Evolutionary conservation across 2,797 vertebrate species (phyloP).

Genomic region (Sphenodon punctatus): DNA sequence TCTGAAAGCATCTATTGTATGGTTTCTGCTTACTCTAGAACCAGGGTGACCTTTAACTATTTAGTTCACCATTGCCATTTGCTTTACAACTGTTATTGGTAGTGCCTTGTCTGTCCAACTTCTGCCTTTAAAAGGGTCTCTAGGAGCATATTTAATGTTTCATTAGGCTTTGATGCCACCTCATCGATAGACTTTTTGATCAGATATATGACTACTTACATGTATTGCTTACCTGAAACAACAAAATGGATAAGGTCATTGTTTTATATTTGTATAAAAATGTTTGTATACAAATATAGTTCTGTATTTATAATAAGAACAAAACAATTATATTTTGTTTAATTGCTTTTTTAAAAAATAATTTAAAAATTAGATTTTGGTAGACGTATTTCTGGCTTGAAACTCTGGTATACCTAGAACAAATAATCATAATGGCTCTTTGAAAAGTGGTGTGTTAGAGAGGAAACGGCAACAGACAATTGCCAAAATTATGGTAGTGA

Average conservation of each 20-base stretch:
- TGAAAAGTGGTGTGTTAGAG: background rate
- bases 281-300: background rate
- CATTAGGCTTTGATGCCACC: background rate
- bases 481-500: background rate
- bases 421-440: background rate
- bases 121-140: background rate
- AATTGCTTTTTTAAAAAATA: too few relatives aligned
- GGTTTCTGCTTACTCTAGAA: background rate
- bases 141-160: background rate
- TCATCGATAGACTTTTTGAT: fast-evolving
- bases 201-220: background rate
- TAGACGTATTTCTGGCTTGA: slow-evolving; percentile 4
- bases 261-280: background rate
- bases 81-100: background rate
- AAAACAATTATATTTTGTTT: too few relatives aligned
- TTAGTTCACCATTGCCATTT: fast-evolving
- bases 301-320: too few relatives aligned
- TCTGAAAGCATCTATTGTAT: too few relatives aligned
- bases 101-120: background rate
- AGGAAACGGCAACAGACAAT: background rate
- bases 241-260: background rate
- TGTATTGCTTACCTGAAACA: background rate
- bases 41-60: fast-evolving
- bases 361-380: slow-evolving; percentile 13
- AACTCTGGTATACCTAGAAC: background rate